phyloP scores from a whole-genome alignment of 2,797 vertebrate species.

The Semotilus atromaculatus region DNA sequence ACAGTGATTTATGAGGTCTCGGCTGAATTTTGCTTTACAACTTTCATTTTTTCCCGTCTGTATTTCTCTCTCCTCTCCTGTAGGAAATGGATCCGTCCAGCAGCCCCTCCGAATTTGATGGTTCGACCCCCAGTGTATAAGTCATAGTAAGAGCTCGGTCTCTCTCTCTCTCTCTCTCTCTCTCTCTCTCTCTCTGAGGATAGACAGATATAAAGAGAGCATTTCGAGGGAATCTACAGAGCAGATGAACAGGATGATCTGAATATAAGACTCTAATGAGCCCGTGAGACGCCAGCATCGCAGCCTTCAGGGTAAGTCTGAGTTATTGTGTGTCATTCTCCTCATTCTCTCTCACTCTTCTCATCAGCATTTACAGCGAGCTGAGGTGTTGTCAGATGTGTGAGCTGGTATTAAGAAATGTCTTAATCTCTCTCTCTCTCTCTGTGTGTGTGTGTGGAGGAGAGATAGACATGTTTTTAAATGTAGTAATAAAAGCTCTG shows the following conservation, averaged over 20 bases:
- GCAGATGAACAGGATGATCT: conserved; percentile 14
- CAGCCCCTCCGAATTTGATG: conserved; percentile 45
- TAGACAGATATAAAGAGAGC: conserved; percentile 36
- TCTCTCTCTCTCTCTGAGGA: not conserved
- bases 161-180: conserved; percentile 15
- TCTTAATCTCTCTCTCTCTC: too few species aligned
- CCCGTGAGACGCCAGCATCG: conserved; percentile 23
- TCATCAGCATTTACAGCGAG: not conserved
- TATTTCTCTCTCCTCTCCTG: not conserved
- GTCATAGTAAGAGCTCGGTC: conserved; percentile 5
- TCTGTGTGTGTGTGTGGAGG: too few species aligned
- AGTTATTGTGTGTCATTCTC: not conserved
- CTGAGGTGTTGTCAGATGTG: not conserved
- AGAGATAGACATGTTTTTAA: too few species aligned
- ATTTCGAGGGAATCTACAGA: conserved; percentile 30
- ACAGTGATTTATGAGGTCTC: conserved; percentile 11
- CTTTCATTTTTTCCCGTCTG: not conserved
- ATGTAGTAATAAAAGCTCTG: too few species aligned
- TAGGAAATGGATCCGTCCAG: conserved; percentile 40
- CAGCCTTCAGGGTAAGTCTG: conserved; percentile 46
- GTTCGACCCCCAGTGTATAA: conserved; percentile 43
- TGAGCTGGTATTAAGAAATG: not conserved
- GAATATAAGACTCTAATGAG: conserved; percentile 3
- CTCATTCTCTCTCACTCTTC: not conserved
- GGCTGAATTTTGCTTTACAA: not conserved